Percentiles rank a stretch among this genome's conserved stretches.
Conservation (phyloP, 2,113 vertebrate species). For the Eretmochelys imbricata region DNA sequence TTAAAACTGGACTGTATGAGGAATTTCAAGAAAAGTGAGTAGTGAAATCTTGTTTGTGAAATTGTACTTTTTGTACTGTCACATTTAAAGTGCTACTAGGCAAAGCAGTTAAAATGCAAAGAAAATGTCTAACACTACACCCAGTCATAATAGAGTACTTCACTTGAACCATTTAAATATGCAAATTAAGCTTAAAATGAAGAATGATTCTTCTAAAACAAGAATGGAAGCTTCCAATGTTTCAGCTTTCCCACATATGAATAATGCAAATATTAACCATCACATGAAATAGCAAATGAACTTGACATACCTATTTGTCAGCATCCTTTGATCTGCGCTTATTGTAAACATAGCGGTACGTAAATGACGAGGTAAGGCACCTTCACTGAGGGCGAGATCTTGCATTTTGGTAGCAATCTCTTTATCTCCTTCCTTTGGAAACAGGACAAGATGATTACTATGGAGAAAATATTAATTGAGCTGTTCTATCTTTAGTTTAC, state of each 20-base stretch:
- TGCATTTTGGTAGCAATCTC: conserved; percentile 99
- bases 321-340: conserved; percentile 97
- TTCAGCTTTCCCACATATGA: not conserved
- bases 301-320: conserved; percentile 92
- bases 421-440: conserved; percentile 96
- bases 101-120: not conserved
- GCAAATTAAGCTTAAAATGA: conserved; percentile 4
- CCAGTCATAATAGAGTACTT: not conserved
- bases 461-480: conserved; percentile 67
- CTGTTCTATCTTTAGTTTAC: conserved; percentile 48
- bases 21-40: not conserved
- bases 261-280: not conserved
- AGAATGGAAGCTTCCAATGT: not conserved
- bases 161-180: not conserved
- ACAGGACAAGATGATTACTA: conserved; percentile 77
- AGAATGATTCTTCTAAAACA: not conserved
- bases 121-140: not conserved
- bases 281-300: conserved; percentile 17
- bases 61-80: not conserved
- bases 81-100: not conserved
- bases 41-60: not conserved
- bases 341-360: conserved; percentile 98
- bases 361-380: conserved; percentile 95
- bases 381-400: conserved; percentile 97
- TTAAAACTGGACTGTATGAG: not conserved